Evolutionary conservation across 1,140 invertebrate species (phyloP), one percentile per base, ranked within the genome.

Genomic region (Nasonia vitripennis): DNA sequence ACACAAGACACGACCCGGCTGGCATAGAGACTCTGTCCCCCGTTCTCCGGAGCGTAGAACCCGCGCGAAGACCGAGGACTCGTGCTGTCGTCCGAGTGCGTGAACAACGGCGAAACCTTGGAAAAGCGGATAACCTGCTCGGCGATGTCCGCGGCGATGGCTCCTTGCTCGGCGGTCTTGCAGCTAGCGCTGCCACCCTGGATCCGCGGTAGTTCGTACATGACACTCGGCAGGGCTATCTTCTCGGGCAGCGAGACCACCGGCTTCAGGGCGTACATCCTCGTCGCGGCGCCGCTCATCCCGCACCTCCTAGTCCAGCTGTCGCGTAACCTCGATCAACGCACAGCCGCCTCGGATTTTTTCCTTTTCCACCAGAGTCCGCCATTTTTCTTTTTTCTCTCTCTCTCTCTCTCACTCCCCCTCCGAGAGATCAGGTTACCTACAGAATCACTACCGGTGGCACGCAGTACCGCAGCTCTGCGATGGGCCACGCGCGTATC

Each of bases 61-160:
- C 41, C 9, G 41, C 41, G 41, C 51, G 51, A 55, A 17, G 5
- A 20, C 1, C 55, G 55, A 20, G 2, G 17, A n/a, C 20, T 62
- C 55, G 4, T 7, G 55, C 55, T n/a, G 55, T 20, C 51, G 51
- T 55, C 14, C 23, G 68, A 31, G 51, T 45, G 11, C 62, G 48
- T 67, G 70, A 73, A 80, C 62, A 37, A 84, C 89, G 87, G 91
- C 81, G 89, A 89, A 95, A 96, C 95, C 95, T 96, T 94, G 91
- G 95, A 94, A 94, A 96, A 94, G 92, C 94, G 94, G 92, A 94
- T 95, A 96, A 96, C 95, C 95, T 96, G 94, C 91, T 95, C 31
- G 14, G 45, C 34, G 23, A 62, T 75, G 20, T 68, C 73, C 2
- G 34, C 55, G 55, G 9, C 81, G 67, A 75, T 27, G 80, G 17